These are phyloP conservation scores for Sitta europaea DNA, from an alignment of 2,113 vertebrate species.

Conservation along the genomic window DNA sequence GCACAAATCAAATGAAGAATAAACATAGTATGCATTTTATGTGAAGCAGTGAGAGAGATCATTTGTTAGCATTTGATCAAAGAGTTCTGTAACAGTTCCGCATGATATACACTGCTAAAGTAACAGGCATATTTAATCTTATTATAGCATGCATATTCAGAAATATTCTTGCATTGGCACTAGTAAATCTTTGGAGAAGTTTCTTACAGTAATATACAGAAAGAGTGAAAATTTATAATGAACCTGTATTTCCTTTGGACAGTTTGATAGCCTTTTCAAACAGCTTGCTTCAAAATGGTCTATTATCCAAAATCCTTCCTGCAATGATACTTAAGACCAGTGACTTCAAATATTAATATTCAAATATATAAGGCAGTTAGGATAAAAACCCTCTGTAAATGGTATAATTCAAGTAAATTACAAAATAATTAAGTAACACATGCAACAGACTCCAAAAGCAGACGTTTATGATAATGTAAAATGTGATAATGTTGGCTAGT, in stretches of 20 bases:
- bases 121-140: background rate
- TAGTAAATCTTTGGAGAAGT: background rate
- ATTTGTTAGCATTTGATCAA: background rate
- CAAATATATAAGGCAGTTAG: background rate
- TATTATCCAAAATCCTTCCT: background rate
- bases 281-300: background rate
- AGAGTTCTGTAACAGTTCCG: background rate
- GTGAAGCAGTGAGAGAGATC: background rate
- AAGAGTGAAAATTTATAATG: background rate
- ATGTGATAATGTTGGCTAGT: background rate
- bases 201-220: background rate
- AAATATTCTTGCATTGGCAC: background rate
- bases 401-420: slow-evolving; percentile 57
- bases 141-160: background rate
- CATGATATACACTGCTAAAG: background rate
- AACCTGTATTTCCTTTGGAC: background rate
- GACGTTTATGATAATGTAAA: background rate
- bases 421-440: slow-evolving; percentile 67
- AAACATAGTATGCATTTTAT: background rate
- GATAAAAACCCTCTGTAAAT: background rate
- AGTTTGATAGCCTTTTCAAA: background rate
- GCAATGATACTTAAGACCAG: slow-evolving; percentile 49
- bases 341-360: slow-evolving; percentile 52
- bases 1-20: background rate
- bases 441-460: slow-evolving; percentile 6